Percentiles rank a stretch among this genome's conserved stretches.
These are phyloP conservation scores for Lutjanus erythropterus DNA, from an alignment of 2,113 vertebrate genomes.

Conservation along the genomic window DNA sequence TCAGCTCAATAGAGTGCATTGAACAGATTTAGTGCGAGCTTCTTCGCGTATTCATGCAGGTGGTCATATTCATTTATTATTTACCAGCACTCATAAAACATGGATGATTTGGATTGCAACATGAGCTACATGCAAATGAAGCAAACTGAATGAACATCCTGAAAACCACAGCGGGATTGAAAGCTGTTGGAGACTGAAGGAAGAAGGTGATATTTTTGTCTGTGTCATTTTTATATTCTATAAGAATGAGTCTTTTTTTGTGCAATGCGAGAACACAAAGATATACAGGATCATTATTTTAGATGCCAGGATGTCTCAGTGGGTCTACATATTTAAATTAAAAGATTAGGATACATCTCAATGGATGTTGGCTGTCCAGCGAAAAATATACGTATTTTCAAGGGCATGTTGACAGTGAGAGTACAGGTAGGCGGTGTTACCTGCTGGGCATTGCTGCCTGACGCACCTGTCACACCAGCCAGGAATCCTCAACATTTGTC, in stretches of 20 bases:
- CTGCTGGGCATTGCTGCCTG: no score
- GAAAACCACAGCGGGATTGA: conserved; percentile 1
- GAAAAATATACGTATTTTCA: no score
- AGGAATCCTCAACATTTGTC: no score
- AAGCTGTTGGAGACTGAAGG: neutral
- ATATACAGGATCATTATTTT: neutral
- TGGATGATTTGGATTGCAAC: neutral
- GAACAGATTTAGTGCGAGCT: neutral
- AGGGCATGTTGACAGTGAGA: neutral
- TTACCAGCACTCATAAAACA: conserved; percentile 47
- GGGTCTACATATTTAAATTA: neutral
- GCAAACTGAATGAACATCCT: neutral
- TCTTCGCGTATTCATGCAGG: conserved; percentile 25
- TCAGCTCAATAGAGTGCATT: neutral
- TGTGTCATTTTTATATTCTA: neutral
- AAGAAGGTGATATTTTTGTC: neutral
- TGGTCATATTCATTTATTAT: conserved; percentile 44
- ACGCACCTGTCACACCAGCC: no score
- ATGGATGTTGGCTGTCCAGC: neutral
- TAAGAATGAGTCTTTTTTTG: neutral
- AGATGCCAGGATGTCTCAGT: neutral
- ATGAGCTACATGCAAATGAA: conserved; percentile 43
- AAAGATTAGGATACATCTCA: neutral
- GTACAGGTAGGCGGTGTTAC: no score
- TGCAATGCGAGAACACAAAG: neutral